Base-by-base conservation (phyloP, 2,797 vertebrate species). In the Siniperca obscura region DNA sequence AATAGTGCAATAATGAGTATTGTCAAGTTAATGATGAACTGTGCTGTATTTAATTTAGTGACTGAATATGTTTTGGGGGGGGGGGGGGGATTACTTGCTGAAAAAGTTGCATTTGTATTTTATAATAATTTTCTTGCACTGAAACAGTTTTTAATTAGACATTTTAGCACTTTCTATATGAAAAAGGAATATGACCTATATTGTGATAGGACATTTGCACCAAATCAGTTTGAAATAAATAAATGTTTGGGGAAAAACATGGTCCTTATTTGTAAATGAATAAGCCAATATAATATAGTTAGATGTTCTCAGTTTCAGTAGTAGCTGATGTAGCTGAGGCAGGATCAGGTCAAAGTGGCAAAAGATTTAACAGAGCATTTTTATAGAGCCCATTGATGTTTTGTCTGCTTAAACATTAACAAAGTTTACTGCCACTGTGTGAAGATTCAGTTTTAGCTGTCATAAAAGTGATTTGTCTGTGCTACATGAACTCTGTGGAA, bases 351-450 rank as follows among this genome's bases (percentile, higher is more conserved):
- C 46, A 40, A 74, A 25, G 5, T 17, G 14, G 4, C 8, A 46
- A 16, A 59, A 60, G 19, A 8, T 64, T 44, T 17, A 22, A 10
- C 13, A 10, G 1, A 68, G 16, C 5, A 17, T 8, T 50, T 70
- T 27, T 27, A 14, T 30, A 40, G 4, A 46, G 9, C 8, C 22
- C 8, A 9, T 16, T 59, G 0, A 65, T 0, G 34, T 34, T 46
- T 60, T 46, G 14, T 11, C 12, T 19, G 22, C 30, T 52, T 22
- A 74, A 30, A 67, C 7, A 59, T 73, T 73, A 72, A 77, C 25
- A 7, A 19, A 46, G 30, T 50, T n/a, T 10, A 57, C 7, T 22
- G 1, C 8, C 36, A n/a, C 14, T 62, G 16, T 66, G 73, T 75
- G 2, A 52, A 38, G 9, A 11, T 21, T 5, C 3, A 17, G 0